Percentiles rank a stretch among this genome's conserved stretches.
Conservation (phyloP, 2,888 invertebrate species). For the Acronicta psi region DNA sequence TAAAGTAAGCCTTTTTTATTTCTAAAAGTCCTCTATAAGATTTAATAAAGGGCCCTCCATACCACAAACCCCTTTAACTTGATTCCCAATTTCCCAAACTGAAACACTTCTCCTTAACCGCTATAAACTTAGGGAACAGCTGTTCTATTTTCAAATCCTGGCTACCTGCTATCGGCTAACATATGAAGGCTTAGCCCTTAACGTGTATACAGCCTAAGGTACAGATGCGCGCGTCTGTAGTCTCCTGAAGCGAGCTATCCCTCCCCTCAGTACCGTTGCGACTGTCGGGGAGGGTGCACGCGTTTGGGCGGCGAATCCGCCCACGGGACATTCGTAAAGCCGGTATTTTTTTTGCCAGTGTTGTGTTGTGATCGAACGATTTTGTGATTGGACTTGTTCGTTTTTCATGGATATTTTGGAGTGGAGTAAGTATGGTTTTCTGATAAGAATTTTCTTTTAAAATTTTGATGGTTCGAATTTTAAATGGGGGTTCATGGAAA, state of each 20-base stretch:
- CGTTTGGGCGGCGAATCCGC: slow-evolving; percentile 70
- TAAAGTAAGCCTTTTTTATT: not conserved
- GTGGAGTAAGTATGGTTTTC: slow-evolving; percentile 50
- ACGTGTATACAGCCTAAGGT: slow-evolving; percentile 70
- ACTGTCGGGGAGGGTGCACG: slow-evolving; percentile 70
- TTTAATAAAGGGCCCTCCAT: not conserved
- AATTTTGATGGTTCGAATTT: too few relatives aligned
- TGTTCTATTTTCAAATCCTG: slow-evolving; percentile 50
- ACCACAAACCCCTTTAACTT: slow-evolving; percentile 6
- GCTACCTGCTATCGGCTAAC: slow-evolving; percentile 72
- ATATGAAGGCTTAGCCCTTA: slow-evolving; percentile 67
- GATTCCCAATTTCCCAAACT: slow-evolving; percentile 25
- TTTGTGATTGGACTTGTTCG: slow-evolving; percentile 70
- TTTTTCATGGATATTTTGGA: slow-evolving; percentile 60
- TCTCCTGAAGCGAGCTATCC: slow-evolving; percentile 70
- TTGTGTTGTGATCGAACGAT: slow-evolving; percentile 55
- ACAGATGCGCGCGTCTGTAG: slow-evolving; percentile 85
- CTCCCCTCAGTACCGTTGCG: slow-evolving; percentile 81
- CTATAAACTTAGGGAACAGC: slow-evolving; percentile 58
- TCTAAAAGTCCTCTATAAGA: not conserved
- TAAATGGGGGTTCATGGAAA: too few relatives aligned
- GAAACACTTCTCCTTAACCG: slow-evolving; percentile 30
- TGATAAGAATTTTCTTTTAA: not conserved
- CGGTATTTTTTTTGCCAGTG: slow-evolving; percentile 47
- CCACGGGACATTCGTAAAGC: slow-evolving; percentile 52